These are phyloP conservation scores for Hydrocynus forskahlii DNA, from an alignment of 2,797 vertebrate species.

Conservation along the genomic window DNA sequence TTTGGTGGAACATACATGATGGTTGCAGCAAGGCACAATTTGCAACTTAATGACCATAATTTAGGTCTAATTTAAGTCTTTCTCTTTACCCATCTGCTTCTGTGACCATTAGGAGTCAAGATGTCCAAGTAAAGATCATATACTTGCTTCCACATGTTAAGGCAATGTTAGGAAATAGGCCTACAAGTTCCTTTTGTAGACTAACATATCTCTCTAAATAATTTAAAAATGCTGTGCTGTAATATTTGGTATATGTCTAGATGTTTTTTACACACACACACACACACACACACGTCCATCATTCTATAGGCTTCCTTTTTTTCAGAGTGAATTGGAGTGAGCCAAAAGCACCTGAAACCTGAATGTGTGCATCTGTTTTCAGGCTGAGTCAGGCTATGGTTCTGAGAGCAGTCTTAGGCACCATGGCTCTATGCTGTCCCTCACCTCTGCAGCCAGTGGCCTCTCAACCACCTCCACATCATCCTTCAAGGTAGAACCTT, in stretches of 20 bases:
- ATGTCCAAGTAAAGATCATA: not conserved
- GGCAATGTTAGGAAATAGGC: not conserved
- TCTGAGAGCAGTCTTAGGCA: constrained; percentile 96
- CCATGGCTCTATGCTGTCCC: constrained; percentile 96
- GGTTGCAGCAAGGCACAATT: not conserved
- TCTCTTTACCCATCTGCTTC: not conserved
- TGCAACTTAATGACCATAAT: not conserved
- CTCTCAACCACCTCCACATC: constrained; percentile 95
- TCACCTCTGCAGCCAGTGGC: constrained; percentile 94
- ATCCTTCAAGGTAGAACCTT: constrained; percentile 90
- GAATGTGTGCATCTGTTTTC: not conserved
- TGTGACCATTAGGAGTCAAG: no score
- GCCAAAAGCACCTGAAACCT: not conserved
- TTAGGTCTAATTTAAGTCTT: not conserved
- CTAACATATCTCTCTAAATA: no score
- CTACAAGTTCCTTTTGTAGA: not conserved
- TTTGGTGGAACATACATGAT: not conserved
- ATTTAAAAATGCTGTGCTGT: not conserved
- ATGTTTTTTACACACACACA: no score
- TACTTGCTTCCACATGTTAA: not conserved
- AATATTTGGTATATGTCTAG: no score
- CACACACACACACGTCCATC: no score
- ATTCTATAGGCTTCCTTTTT: not conserved
- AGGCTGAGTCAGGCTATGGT: constrained; percentile 98
- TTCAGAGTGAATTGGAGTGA: not conserved